Evolutionary conservation across 2,113 vertebrate species (phyloP), one percentile per base, ranked within the genome.

Genomic region (Gasterosteus aculeatus): DNA sequence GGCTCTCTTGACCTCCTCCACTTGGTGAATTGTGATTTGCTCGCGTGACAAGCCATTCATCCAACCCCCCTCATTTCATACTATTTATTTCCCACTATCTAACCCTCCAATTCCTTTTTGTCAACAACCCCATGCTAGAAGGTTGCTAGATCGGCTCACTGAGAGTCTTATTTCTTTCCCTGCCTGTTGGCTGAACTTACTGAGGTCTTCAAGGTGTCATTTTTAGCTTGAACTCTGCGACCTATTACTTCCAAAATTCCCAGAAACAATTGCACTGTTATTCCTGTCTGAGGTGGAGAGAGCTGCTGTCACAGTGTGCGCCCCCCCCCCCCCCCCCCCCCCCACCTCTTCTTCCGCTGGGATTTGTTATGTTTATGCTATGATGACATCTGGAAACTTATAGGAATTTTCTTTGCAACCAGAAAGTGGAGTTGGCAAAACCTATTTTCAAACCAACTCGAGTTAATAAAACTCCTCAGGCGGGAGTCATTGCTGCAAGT

Each of bases 371-470:
- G 74, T 65, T 70, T 75, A 85, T 71, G 22, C 2, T 44, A 44
- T 62, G 65, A 74, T 78, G 47, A 78, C 75, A 78, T 78, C 57
- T 82, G 35, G 58, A 75, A 85, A 85, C 83, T 82, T 68, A 14
- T 5, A 22, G 39, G 22, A 82, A 72, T 75, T 77, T 70, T 74
- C 53, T 69, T 54, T 39, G 41, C 47, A 70, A 60, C 31, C 35
- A 38, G 44, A 54, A 72, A 61, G 54, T 57, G 2, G 11, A 81
- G 75, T 26, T 63, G 56, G 63, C 11, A 11, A 62, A 70, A 63
- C 10, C 53, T 35, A 8, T 6, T 71, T 69, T 38, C 44, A 3
- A 12, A 41, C 53, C 29, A 29, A 67, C 53, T 62, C 9, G 5
- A 79, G 54, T 79, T 76, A 62, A 76, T 73, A 76, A 72, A 73